Percentiles rank a stretch among this genome's conserved stretches.
Evolutionary conservation across 2,797 vertebrate species (phyloP).

Genomic region (Acanthornis magna): DNA sequence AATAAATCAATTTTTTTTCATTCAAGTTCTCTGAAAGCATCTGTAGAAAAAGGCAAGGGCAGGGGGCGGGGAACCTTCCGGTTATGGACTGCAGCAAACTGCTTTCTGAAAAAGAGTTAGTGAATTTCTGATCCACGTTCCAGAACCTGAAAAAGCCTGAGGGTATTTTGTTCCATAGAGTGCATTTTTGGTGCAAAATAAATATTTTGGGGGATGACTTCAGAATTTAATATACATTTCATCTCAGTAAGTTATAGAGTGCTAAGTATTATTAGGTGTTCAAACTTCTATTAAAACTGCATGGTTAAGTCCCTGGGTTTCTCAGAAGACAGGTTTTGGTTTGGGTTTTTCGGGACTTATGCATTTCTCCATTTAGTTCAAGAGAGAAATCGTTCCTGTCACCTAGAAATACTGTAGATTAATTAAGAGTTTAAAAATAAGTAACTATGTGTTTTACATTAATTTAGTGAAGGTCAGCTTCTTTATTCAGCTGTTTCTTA

Average conservation of each 20-base stretch:
- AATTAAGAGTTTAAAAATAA: not conserved
- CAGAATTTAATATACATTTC: not conserved
- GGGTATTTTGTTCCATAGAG: not conserved
- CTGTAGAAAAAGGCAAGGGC: not conserved
- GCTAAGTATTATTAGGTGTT: not conserved
- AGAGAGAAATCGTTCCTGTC: not conserved
- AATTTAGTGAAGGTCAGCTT: not conserved
- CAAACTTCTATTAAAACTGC: not conserved
- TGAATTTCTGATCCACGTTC: not conserved
- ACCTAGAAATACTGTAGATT: not conserved
- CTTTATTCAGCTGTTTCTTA: not conserved
- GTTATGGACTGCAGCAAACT: not conserved
- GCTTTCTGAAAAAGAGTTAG: not conserved
- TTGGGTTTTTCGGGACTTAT: not conserved
- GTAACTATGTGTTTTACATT: not conserved
- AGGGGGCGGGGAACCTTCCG: not conserved
- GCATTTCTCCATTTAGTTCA: not conserved
- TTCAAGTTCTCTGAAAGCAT: not conserved
- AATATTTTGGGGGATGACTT: not conserved
- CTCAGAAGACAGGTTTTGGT: not conserved
- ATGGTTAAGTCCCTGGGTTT: not conserved
- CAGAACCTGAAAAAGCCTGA: not conserved
- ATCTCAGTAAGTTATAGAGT: not conserved
- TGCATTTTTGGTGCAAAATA: not conserved
- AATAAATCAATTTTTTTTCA: not conserved